A percentile compares a stretch with the other conserved stretches of the same genome.
phyloP scores from a whole-genome alignment of 2,797 vertebrate species.

The Lepilemur septentrionalis region DNA sequence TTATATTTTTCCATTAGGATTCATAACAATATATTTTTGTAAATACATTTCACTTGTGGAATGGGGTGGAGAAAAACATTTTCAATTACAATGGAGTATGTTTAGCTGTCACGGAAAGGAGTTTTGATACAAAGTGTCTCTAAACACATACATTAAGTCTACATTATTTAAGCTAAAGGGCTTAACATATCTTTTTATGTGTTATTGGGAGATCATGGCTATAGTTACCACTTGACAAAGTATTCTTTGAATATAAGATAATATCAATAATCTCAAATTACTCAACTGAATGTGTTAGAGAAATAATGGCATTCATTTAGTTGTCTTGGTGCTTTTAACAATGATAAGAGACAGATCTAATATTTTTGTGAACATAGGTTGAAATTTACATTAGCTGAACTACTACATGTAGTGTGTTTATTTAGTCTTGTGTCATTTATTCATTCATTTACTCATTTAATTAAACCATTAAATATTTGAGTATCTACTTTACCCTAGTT shows the following conservation, averaged over 20 bases:
- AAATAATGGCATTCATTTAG: neutral
- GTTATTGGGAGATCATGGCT: neutral
- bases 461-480: neutral
- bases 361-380: neutral
- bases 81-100: neutral
- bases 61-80: conserved; percentile 8
- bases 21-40: neutral
- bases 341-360: neutral
- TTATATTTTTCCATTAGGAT: neutral
- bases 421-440: neutral
- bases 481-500: neutral
- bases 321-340: neutral
- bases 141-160: neutral
- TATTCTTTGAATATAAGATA: neutral
- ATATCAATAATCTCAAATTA: neutral
- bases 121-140: neutral
- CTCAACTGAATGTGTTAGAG: neutral
- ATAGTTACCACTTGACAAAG: neutral
- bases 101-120: neutral
- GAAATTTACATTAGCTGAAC: neutral
- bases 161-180: neutral
- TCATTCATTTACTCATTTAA: neutral
- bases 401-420: neutral
- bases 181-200: neutral
- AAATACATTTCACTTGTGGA: neutral